Evolutionary conservation across 2,888 invertebrate species (phyloP).

Genomic region (Thalpophila matura): DNA sequence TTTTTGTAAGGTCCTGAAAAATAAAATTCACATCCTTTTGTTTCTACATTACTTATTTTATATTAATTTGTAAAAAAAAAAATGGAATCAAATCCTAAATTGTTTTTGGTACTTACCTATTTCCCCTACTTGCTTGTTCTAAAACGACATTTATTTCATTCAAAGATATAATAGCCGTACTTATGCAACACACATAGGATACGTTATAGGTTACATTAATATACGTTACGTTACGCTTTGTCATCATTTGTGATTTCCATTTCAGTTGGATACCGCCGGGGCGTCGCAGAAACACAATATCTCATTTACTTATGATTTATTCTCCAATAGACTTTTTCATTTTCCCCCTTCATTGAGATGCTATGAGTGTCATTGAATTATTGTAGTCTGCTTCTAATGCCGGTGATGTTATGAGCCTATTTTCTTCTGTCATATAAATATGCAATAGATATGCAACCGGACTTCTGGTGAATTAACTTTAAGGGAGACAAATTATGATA

Average conservation of each 20-base stretch:
- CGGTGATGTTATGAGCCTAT: conserved; percentile 32
- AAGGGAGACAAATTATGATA: not conserved
- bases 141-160: no score
- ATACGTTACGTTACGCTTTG: conserved; percentile 77
- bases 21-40: no score
- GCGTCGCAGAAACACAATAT: conserved; percentile 75
- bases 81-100: no score
- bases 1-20: no score
- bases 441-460: not conserved
- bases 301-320: conserved; percentile 87
- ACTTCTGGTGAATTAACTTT: not conserved
- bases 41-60: no score
- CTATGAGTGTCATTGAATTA: conserved; percentile 71
- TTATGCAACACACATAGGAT: conserved; percentile 32
- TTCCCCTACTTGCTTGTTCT: no score
- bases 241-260: conserved; percentile 82
- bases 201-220: conserved; percentile 71
- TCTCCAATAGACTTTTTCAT: conserved; percentile 78
- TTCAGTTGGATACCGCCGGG: conserved; percentile 73
- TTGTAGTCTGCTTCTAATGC: conserved; percentile 62
- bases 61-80: no score
- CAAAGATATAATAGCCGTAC: conserved; percentile 1
- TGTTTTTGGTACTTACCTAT: no score
- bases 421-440: conserved; percentile 4
- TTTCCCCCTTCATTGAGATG: conserved; percentile 74